These are phyloP conservation scores for Oryzias celebensis DNA, from an alignment of 2,113 vertebrate species.

Conservation along the genomic window DNA sequence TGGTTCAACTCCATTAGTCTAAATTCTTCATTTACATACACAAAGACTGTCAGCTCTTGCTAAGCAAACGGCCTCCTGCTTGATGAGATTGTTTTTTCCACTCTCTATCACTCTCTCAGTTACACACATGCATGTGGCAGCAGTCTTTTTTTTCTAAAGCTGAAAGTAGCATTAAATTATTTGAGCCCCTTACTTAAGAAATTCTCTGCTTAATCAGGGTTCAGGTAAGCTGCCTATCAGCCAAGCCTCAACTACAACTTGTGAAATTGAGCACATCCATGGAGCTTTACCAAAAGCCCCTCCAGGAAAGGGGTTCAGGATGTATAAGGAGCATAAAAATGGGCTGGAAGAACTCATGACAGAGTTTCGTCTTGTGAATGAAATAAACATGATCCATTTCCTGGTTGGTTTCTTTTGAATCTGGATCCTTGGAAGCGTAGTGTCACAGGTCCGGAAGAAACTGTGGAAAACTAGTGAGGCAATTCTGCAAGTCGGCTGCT, in stretches of 20 bases:
- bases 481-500: slow-evolving; percentile 36
- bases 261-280: slow-evolving; percentile 41
- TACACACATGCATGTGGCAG: slow-evolving; percentile 47
- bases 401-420: slow-evolving; percentile 44
- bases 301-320: slow-evolving; percentile 29
- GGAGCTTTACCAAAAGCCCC: slow-evolving; percentile 25
- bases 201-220: slow-evolving; percentile 60
- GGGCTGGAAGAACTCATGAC: slow-evolving; percentile 36
- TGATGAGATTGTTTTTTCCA: slow-evolving; percentile 83
- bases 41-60: slow-evolving; percentile 95
- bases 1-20: slow-evolving; percentile 99
- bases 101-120: slow-evolving; percentile 67
- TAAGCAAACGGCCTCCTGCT: slow-evolving; percentile 85
- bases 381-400: slow-evolving; percentile 37
- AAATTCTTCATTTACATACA: slow-evolving; percentile 99
- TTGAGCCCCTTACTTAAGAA: slow-evolving; percentile 70
- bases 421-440: slow-evolving; percentile 43
- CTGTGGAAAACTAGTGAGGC: slow-evolving; percentile 35
- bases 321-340: slow-evolving; percentile 4
- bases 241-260: slow-evolving; percentile 33
- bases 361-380: slow-evolving; percentile 27
- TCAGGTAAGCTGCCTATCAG: slow-evolving; percentile 56
- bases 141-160: slow-evolving; percentile 69
- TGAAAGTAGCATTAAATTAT: slow-evolving; percentile 80
- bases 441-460: slow-evolving; percentile 42